Evolutionary conservation across 1,140 invertebrate genomes (phyloP).

Genomic region (Ladona fulva): DNA sequence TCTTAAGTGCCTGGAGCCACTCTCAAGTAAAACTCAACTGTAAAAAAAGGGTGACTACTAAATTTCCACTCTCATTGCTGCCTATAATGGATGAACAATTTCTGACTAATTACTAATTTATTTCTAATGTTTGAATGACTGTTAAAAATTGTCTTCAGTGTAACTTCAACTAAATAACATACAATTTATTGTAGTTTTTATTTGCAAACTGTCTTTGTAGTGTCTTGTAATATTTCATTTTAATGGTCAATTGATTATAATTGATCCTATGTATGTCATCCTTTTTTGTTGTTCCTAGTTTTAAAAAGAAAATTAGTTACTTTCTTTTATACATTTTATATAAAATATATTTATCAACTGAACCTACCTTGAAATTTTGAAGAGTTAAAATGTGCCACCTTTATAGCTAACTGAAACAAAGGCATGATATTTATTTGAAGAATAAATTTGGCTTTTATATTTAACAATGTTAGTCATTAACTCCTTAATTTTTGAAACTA

Average conservation of each 20-base stretch:
- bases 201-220: not conserved
- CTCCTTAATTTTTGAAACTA: too few species aligned
- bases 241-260: not conserved
- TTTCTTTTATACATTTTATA: slow-evolving; percentile 9
- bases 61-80: too few species aligned
- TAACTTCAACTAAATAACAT: not conserved
- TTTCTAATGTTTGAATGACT: too few species aligned
- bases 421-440: slow-evolving; percentile 7
- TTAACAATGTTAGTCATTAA: too few species aligned
- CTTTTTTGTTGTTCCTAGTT: not conserved
- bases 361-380: not conserved
- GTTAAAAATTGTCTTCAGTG: not conserved
- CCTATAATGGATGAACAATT: too few species aligned
- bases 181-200: not conserved
- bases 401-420: not conserved
- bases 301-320: not conserved
- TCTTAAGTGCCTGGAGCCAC: too few species aligned
- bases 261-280: not conserved
- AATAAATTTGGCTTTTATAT: slow-evolving; percentile 11
- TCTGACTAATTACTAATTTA: too few species aligned
- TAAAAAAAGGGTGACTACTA: too few species aligned
- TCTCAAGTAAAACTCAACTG: too few species aligned
- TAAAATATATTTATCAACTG: not conserved
- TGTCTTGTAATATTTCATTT: not conserved
- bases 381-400: not conserved